phyloP scores from a whole-genome alignment of 2,888 invertebrate species.

The Fragum whitleyi region DNA sequence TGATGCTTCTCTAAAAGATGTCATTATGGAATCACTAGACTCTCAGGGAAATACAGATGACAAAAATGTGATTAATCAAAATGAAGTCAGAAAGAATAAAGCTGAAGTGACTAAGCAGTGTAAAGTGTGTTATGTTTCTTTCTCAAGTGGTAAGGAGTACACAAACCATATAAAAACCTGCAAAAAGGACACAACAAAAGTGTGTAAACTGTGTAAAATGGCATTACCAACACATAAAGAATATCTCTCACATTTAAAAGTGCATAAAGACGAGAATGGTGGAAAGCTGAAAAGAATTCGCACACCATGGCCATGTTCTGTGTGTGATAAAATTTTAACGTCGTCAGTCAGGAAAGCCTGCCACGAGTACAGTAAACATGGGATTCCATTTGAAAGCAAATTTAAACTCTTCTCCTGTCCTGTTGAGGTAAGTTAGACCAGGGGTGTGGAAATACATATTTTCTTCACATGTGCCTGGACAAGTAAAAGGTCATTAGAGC shows the following conservation, averaged over 20 bases:
- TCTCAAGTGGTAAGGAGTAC: not conserved
- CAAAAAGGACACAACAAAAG: conserved; percentile 6
- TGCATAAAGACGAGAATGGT: conserved; percentile 25
- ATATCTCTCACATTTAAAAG: conserved; percentile 32
- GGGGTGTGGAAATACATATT: no score
- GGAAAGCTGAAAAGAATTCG: not conserved
- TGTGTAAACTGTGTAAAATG: conserved; percentile 8
- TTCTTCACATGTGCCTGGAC: no score
- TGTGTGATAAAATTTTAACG: conserved; percentile 32
- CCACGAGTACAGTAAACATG: conserved; percentile 53
- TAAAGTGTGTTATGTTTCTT: not conserved
- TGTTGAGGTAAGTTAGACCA: conserved; percentile 30
- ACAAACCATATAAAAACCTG: no score
- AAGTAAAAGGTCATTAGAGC: no score
- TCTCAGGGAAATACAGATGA: no score
- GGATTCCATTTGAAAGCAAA: conserved; percentile 46
- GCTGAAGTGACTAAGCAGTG: not conserved
- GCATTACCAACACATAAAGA: conserved; percentile 1
- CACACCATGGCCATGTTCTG: conserved; percentile 41
- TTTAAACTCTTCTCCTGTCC: conserved; percentile 46
- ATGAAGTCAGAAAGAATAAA: not conserved
- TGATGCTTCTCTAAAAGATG: no score
- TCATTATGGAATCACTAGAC: no score
- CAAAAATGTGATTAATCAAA: not conserved
- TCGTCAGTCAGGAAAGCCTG: conserved; percentile 45